A percentile compares a stretch with the other conserved stretches of the same genome.
phyloP scores from a whole-genome alignment of 2,888 invertebrate species.

The Machimus atricapillus region DNA sequence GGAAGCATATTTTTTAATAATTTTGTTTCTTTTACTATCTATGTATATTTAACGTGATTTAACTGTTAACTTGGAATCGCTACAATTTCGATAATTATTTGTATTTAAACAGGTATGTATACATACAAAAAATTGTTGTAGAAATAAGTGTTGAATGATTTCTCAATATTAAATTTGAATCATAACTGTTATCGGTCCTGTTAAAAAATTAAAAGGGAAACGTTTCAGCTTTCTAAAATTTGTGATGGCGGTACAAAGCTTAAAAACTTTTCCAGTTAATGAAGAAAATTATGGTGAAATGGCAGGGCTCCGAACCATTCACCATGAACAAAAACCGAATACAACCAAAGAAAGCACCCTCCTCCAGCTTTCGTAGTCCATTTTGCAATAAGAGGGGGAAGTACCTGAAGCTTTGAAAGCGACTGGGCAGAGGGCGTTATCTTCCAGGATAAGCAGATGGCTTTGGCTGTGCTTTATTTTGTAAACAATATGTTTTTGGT shows the following conservation, averaged over 20 bases:
- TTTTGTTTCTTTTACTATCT: too few species aligned
- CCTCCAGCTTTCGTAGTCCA: neutral
- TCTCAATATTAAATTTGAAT: too few species aligned
- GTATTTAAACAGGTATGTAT: too few species aligned
- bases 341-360: neutral
- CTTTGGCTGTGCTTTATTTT: neutral
- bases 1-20: too few species aligned
- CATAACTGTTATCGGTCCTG: too few species aligned
- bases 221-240: too few species aligned
- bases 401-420: neutral
- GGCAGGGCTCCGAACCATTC: neutral
- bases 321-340: neutral
- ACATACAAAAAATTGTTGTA: too few species aligned
- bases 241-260: neutral
- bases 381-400: neutral
- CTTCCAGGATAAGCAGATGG: neutral
- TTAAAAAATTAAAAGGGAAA: too few species aligned
- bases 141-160: too few species aligned
- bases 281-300: neutral
- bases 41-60: too few species aligned
- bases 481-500: neutral
- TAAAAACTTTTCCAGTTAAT: neutral
- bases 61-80: too few species aligned
- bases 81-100: too few species aligned
- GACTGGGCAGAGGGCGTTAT: neutral